These are phyloP conservation scores for Zootoca vivipara DNA, from an alignment of 2,113 vertebrate genomes.

Conservation along the genomic window DNA sequence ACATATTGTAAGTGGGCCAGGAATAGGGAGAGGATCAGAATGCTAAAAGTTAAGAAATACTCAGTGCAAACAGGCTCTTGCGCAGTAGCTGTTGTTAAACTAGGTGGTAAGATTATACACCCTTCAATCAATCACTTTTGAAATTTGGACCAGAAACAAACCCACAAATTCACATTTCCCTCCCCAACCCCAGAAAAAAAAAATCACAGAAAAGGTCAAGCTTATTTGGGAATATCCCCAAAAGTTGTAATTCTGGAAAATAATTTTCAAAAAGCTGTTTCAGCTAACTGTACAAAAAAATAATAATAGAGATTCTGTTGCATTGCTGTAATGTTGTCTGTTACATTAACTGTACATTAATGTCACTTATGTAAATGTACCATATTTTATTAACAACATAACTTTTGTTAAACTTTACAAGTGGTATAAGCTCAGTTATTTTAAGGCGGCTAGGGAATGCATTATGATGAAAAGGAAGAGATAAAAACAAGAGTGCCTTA, in stretches of 20 bases:
- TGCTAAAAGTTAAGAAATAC: neutral
- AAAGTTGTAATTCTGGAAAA: slow-evolving; percentile 67
- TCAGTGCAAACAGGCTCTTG: neutral
- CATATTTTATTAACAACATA: slow-evolving; percentile 79
- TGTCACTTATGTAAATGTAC: slow-evolving; percentile 80
- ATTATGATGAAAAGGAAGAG: neutral
- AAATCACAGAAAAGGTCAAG: slow-evolving; percentile 28
- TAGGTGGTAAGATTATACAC: neutral
- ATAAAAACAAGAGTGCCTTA: neutral
- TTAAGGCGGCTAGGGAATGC: neutral
- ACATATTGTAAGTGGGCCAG: neutral
- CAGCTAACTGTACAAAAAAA: slow-evolving; percentile 73
- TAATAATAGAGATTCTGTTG: slow-evolving; percentile 59
- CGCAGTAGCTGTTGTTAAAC: neutral
- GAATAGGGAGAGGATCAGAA: neutral
- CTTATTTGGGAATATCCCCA: slow-evolving; percentile 47
- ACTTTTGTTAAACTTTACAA: slow-evolving; percentile 68
- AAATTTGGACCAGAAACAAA: neutral
- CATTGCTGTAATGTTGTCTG: slow-evolving; percentile 78
- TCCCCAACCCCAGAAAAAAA: neutral
- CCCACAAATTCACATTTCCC: slow-evolving; percentile 68
- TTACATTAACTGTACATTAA: slow-evolving; percentile 79
- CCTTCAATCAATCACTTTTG: neutral
- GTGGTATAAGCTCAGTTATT: slow-evolving; percentile 38
- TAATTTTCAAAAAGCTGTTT: slow-evolving; percentile 75